Percentiles rank a stretch among this genome's conserved stretches.
phyloP scores from a whole-genome alignment of 2,797 vertebrate species.

The Acridotheres tristis region DNA sequence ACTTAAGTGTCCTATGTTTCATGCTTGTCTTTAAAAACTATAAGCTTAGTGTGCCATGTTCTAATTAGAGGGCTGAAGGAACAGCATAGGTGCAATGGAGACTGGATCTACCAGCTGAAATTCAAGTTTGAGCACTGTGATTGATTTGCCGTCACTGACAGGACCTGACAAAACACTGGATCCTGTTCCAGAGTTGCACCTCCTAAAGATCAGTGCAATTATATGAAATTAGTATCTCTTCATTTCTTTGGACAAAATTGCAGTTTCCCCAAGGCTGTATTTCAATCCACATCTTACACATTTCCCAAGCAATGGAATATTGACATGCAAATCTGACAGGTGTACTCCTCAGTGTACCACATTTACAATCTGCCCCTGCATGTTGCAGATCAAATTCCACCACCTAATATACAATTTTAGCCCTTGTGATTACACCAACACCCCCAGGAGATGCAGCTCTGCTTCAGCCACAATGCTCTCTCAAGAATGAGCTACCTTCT shows the following conservation, averaged over 20 bases:
- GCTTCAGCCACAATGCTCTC: not conserved
- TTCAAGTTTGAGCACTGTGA: conserved; percentile 19
- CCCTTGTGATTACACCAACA: not conserved
- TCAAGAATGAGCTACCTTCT: not conserved
- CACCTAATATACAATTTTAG: not conserved
- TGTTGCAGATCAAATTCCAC: conserved; percentile 9
- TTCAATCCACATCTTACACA: conserved; percentile 45
- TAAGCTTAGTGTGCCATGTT: not conserved
- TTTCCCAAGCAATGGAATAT: conserved; percentile 60
- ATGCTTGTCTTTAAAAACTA: not conserved
- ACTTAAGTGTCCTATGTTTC: not conserved
- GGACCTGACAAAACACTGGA: conserved; percentile 29
- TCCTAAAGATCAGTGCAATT: conserved; percentile 28
- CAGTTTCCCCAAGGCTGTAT: conserved; percentile 43
- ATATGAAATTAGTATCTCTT: not conserved
- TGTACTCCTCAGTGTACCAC: not conserved
- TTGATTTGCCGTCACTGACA: not conserved
- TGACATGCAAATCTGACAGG: conserved; percentile 45
- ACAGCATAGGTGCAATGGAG: not conserved
- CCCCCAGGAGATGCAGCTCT: not conserved
- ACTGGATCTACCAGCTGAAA: conserved; percentile 22
- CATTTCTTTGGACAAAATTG: conserved; percentile 37
- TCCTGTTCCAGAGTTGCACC: conserved; percentile 19
- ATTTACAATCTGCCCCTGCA: conserved; percentile 4
- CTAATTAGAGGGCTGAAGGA: not conserved